Evolutionary conservation across 2,888 invertebrate genomes (phyloP), one percentile per base, ranked within the genome.

Genomic region (Acanthococcus lagerstroemiae): DNA sequence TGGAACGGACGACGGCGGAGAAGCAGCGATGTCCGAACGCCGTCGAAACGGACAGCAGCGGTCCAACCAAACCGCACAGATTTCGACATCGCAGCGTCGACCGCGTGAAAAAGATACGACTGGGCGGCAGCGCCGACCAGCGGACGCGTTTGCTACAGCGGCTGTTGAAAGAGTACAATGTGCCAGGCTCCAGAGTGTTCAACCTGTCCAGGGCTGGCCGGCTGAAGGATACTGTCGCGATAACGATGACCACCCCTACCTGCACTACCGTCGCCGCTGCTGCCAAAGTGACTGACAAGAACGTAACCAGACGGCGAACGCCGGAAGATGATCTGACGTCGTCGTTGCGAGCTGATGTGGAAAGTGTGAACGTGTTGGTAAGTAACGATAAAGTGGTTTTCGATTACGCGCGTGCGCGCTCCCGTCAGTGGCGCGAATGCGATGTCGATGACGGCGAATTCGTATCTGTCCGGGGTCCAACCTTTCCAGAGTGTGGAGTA

Each of bases 121-220:
- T 30, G 52, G 37, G 26, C 37, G n/a, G 37, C 37, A 37, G 12
- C n/a, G 19, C 63, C 1, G 52, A 63, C 4, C 50, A 37, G 19
- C 63, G 52, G 1, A 27, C n/a, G 12, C 63, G 63, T 15, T 21
- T 63, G 1, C n/a, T 63, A 44, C 63, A 52, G n/a, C 27, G n/a
- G 37, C 25, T 63, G 12, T 37, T 63, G 27, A 52, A 37, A 3
- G 52, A 63, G 54, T 52, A 63, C 54, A 44, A 7, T 24, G 44
- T 52, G 6, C 17, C 44, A n/a, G 37, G 37, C 37, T 9, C 37
- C n/a, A n/a, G n/a, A n/a, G n/a, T n/a, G n/a, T n/a, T n/a, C n/a
- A n/a, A n/a, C n/a, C n/a, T n/a, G n/a, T n/a, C n/a, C n/a, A n/a
- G n/a, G n/a, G n/a, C n/a, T n/a, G n/a, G n/a, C n/a, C n/a, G n/a